These are phyloP conservation scores for Balanococcus diminutus DNA, from an alignment of 2,888 invertebrate genomes.

Conservation along the genomic window DNA sequence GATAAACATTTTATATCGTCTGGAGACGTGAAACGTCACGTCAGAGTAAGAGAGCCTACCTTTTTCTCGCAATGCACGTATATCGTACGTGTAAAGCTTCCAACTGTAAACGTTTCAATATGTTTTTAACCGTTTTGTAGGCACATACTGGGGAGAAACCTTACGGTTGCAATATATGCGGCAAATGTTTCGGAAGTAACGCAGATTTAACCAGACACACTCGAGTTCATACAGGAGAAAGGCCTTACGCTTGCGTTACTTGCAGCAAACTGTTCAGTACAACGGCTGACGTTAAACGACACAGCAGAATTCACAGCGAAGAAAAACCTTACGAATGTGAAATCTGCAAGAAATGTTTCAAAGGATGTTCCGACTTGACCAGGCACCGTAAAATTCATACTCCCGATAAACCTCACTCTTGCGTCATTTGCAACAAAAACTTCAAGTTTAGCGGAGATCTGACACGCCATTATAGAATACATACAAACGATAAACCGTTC, in stretches of 20 bases:
- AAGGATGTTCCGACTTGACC: conserved; percentile 51
- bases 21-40: conserved; percentile 47
- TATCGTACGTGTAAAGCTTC: background rate
- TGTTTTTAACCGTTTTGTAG: background rate
- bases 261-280: conserved; percentile 52
- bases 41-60: background rate
- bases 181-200: conserved; percentile 48
- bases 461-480: conserved; percentile 48
- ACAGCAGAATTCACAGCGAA: conserved; percentile 49
- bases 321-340: conserved; percentile 53
- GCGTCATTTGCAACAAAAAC: conserved; percentile 43
- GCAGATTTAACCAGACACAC: conserved; percentile 47
- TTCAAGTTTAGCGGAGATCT: conserved; percentile 52
- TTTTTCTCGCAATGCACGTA: background rate
- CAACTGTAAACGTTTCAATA: background rate
- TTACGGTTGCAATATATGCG: conserved; percentile 48
- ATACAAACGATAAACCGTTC: conserved; percentile 50
- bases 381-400: conserved; percentile 51
- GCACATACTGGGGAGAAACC: conserved; percentile 50
- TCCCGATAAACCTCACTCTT: conserved; percentile 51
- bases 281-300: conserved; percentile 49
- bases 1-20: conserved; percentile 52
- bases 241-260: conserved; percentile 47
- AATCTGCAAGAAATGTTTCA: conserved; percentile 51
- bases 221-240: conserved; percentile 39